phyloP scores from a whole-genome alignment of 1,140 invertebrate species.

The Gryllus bimaculatus region DNA sequence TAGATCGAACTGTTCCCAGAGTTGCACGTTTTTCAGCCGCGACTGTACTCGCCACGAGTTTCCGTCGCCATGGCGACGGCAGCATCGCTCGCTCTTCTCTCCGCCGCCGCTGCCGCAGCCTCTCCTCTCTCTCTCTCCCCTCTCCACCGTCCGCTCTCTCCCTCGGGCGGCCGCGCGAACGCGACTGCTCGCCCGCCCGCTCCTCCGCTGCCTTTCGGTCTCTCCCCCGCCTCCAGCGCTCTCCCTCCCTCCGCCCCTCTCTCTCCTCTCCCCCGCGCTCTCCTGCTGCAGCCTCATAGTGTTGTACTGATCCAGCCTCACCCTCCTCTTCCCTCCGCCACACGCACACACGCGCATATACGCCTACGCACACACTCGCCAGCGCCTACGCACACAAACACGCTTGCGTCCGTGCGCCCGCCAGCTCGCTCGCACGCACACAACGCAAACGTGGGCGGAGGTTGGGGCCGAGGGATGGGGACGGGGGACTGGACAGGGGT shows the following conservation, averaged over 20 bases:
- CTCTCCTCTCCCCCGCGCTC: constrained; percentile 17
- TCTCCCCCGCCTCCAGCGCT: constrained; percentile 15
- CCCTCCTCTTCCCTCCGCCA: too few relatives aligned
- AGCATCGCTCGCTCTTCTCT: constrained; percentile 2
- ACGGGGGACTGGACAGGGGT: too few relatives aligned
- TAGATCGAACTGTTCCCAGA: background rate
- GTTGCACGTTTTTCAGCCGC: background rate
- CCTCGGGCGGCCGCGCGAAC: background rate
- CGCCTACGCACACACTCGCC: background rate
- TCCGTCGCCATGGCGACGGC: background rate
- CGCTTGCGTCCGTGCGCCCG: background rate
- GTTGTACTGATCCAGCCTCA: background rate
- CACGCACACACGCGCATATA: background rate
- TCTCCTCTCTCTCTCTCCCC: constrained; percentile 15
- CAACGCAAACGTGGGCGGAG: too few relatives aligned
- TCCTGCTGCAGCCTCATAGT: constrained; percentile 23
- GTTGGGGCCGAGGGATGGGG: too few relatives aligned
- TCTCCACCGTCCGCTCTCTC: constrained; percentile 2
- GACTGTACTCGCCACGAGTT: constrained; percentile 2
- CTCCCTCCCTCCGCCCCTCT: constrained; percentile 13
- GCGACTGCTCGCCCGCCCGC: constrained; percentile 14
- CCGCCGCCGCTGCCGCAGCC: background rate
- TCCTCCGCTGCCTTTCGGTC: background rate
- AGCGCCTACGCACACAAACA: background rate
- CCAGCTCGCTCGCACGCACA: background rate